A percentile compares a stretch with the other conserved stretches of the same genome.
phyloP scores from a whole-genome alignment of 2,888 invertebrate genomes.

The Anoplius nigerrimus region DNA sequence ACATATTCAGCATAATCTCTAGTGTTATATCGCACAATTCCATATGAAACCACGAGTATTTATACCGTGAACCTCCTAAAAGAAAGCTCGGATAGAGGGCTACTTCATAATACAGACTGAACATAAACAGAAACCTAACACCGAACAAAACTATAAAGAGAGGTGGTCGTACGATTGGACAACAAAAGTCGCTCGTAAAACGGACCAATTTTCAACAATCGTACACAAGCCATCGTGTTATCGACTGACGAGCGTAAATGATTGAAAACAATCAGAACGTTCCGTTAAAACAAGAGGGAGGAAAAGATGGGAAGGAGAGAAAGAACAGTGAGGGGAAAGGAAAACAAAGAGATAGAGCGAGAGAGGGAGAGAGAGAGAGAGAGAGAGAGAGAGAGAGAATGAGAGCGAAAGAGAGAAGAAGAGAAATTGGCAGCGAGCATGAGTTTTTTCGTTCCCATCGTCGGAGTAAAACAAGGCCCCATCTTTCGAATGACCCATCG shows the following conservation, averaged over 20 bases:
- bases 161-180: not conserved
- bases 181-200: not conserved
- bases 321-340: not conserved
- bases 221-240: conserved; percentile 9
- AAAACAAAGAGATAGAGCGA: conserved; percentile 1
- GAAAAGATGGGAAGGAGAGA: not conserved
- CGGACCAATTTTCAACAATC: not conserved
- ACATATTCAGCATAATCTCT: no score
- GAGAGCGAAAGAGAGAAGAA: not conserved
- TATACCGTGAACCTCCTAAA: no score
- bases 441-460: no score
- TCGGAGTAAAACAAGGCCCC: no score
- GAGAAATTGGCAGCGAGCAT: no score
- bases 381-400: not conserved
- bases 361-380: conserved; percentile 5
- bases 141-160: not conserved
- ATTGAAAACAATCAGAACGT: no score
- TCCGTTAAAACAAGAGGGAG: not conserved
- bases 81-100: no score
- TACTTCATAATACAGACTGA: no score
- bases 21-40: no score
- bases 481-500: conserved; percentile 27
- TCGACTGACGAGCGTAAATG: not conserved
- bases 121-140: not conserved
- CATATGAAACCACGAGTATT: no score